Base-by-base conservation (phyloP, 30 jellyfish, hydroid and myxozoan genomes). In the Hydractinia symbiolongicarpus region DNA sequence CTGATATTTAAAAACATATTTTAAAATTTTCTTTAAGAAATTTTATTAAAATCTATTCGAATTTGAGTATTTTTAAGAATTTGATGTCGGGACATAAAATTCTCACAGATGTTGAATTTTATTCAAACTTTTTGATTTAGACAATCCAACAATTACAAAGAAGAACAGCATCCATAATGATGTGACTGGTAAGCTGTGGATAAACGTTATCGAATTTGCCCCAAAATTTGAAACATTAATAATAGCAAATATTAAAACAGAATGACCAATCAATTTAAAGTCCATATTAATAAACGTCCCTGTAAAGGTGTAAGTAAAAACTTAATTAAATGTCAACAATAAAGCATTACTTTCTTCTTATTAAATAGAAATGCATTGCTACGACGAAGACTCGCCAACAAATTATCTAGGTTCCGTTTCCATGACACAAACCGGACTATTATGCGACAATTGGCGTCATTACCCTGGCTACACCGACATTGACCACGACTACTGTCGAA, bases 401-500 rank as follows among this genome's bases (percentile, higher is more conserved):
- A 90, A 85, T 62, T 90, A 90, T 50, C 64, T 79, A 11, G 97
- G 97, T 1, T 67, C 57, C 49, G 88, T 79, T 44, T 76, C 83
- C 53, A 81, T 90, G 52, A 78, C 96, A 72, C 85, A 83, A 54
- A 64, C 95, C 10, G 95, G 97, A 8, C 73, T 61, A 72, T 70
- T 66, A 21, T 90, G 97, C 83, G 79, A 90, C 49, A 81, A 83
- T 7, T 90, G 97, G 97, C 82, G 76, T 17, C 56, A 85, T 5
- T 86, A 85, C 78, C 90, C 88, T 4, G 66, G 84, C 4, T 86
- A 79, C 55, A 60, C 67, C 79, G 83, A 82, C 71, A 72, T 90
- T 82, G 74, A 85, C 7, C 97, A 90, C 40, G 90, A 85, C 82
- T 86, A 81, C 76, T 90, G 97, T 50, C 89, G 97, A 54, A 90